These are phyloP conservation scores for Lepidurus couesii DNA, from an alignment of 1,140 invertebrate species.

Conservation along the genomic window DNA sequence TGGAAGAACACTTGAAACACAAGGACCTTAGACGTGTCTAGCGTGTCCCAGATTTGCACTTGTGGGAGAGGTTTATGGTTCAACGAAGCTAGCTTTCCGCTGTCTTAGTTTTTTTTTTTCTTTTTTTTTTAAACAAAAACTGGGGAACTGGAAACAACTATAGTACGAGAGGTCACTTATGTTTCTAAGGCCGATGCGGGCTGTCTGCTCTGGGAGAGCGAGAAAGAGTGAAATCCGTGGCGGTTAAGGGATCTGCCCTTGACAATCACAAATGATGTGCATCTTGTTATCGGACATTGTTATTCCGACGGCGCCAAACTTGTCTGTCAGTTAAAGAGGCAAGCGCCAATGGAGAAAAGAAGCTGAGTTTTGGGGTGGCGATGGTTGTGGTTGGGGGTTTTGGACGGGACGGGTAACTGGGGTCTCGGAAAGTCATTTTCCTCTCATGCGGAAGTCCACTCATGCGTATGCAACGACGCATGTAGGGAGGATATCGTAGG, in stretches of 20 bases:
- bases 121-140: neutral
- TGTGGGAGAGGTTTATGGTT: slow-evolving; percentile 12
- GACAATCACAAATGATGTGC: slow-evolving; percentile 19
- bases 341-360: neutral
- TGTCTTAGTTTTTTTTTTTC: neutral
- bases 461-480: slow-evolving; percentile 17
- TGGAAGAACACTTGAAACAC: slow-evolving; percentile 6
- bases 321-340: slow-evolving; percentile 18
- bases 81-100: neutral
- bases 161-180: neutral
- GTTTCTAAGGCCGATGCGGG: neutral
- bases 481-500: slow-evolving; percentile 2
- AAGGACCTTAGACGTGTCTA: slow-evolving; percentile 17
- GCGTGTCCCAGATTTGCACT: slow-evolving; percentile 14
- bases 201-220: neutral
- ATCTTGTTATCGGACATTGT: slow-evolving; percentile 22
- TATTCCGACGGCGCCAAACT: slow-evolving; percentile 18
- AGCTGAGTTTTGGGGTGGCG: neutral
- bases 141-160: neutral
- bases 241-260: slow-evolving; percentile 14
- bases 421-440: neutral
- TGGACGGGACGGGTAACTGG: too few species aligned
- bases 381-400: neutral
- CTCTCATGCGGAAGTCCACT: neutral
- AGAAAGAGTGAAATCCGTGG: neutral